Evolutionary conservation across 2,797 vertebrate genomes (phyloP), one percentile per base, ranked within the genome.

Genomic region (Peromyscus aztecus): DNA sequence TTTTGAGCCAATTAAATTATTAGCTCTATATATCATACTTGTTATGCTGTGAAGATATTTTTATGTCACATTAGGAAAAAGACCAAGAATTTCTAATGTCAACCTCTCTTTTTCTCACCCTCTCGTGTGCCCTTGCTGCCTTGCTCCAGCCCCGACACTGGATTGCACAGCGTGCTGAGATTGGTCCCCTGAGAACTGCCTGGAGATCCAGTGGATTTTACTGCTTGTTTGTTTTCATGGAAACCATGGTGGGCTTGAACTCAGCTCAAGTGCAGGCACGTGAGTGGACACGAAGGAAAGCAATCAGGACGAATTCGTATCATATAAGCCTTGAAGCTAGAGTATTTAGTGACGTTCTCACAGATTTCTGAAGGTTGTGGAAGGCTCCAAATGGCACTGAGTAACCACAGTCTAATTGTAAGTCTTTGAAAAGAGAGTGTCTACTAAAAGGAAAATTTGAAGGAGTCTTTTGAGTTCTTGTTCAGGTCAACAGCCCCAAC

Each of bases 61-160:
- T 95, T 89, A 85, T 81, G 49, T 92, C 84, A 75, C n/a, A 61
- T 73, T 84, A 49, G 49, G 77, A 93, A 65, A 88, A 84, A 94
- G n/a, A 40, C 31, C 52, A 85, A 73, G 49, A 77, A 87, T 90
- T 92, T 92, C 81, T 87, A 93, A 88, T 27, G 11, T 88, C 82
- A 69, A 31, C n/a, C 57, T 71, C 43, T 14, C 49, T 59, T 83
- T 90, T 91, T 86, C 46, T 92, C 16, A 34, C n/a, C 71, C 52
- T 29, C 29, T 46, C 37, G 24, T 7, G 1, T 19, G 52, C 86
- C 69, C 52, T 75, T 31, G 9, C 5, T 12, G 37, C 85, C 3
- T 23, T 23, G 24, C 14, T 21, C 52, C 37, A 23, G 69, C 27
- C 55, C 69, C 5, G 37, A 40, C 52, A 13, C 14, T 31, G n/a